Evolutionary conservation across 2,113 vertebrate species (phyloP), one percentile per base, ranked within the genome.

Genomic region (Panthera uncia): DNA sequence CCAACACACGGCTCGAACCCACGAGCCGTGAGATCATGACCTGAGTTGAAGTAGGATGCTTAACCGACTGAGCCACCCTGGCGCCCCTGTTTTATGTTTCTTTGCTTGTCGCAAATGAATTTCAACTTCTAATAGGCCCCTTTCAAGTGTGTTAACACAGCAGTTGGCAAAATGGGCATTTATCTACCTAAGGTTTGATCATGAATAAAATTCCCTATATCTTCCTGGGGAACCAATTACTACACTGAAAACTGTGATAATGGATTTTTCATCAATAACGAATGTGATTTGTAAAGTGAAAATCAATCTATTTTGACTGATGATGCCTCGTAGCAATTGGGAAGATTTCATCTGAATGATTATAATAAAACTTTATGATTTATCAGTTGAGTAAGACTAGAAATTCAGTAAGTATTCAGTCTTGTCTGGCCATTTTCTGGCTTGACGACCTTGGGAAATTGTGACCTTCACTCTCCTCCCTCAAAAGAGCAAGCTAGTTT

Each of bases 261-360:
- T 88, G 83, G 65, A 94, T 78, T 63, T 66, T 94, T 96, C 94
- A 95, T 88, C 90, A 95, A 78, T 97, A 97, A 90, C 88, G 90
- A 63, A 95, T 96, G 78, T 90, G 76, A 92, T 92, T 48, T 78
- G 45, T 90, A 94, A 97, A 98, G 96, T 88, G 19, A 95, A 96
- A 93, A 96, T 96, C 86, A 96, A 96, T 98, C 94, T 94, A 38
- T 92, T 96, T 95, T 91, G 96, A 95, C 21, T 81, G 66, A 25
- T 83, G 74, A 78, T 91, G 45, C 61, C 91, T 95, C 74, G 63
- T 33, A 92, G 96, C 89, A 73, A 94, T 84, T 61, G 25, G 16
- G 50, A 95, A 91, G 80, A 86, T 90, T 89, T 94, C 81, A 95
- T 95, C 45, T 91, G 80, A 92, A 81, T 89, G 95, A 97, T 97